phyloP scores from a whole-genome alignment of 2,797 vertebrate genomes.

The Myotis pilosus region DNA sequence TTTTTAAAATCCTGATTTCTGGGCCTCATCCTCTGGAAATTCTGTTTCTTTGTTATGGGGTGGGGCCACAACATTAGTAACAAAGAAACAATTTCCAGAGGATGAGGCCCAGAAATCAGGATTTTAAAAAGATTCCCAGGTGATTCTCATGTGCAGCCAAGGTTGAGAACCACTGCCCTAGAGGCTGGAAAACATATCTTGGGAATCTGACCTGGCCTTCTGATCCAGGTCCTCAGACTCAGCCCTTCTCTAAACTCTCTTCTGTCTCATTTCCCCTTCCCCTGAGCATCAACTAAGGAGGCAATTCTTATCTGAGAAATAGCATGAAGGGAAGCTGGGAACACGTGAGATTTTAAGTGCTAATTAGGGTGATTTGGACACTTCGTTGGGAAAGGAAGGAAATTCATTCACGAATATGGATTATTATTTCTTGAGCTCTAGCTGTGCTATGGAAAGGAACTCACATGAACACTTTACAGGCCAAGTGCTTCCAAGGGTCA shows the following conservation, averaged over 20 bases:
- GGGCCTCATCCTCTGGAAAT: no score
- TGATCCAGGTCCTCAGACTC: not conserved
- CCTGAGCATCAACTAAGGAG: not conserved
- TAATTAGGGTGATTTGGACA: not conserved
- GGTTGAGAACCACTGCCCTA: no score
- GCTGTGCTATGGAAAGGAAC: not conserved
- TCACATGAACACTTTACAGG: not conserved
- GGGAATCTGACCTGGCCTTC: not conserved
- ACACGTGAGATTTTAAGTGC: not conserved
- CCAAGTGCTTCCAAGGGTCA: not conserved
- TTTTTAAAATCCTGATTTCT: no score
- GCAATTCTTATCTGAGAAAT: not conserved
- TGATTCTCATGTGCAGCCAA: no score
- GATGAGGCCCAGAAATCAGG: no score
- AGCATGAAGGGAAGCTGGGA: not conserved
- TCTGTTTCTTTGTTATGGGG: no score
- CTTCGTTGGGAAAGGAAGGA: not conserved
- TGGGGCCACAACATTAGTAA: no score
- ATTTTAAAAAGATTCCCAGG: no score
- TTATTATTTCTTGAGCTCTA: not conserved
- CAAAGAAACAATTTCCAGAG: no score
- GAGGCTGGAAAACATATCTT: not conserved
- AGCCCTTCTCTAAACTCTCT: not conserved
- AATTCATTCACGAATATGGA: not conserved
- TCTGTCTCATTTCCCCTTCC: not conserved